Base-by-base conservation (phyloP, 2,113 vertebrate genomes). In the Pterocles burchelli region DNA sequence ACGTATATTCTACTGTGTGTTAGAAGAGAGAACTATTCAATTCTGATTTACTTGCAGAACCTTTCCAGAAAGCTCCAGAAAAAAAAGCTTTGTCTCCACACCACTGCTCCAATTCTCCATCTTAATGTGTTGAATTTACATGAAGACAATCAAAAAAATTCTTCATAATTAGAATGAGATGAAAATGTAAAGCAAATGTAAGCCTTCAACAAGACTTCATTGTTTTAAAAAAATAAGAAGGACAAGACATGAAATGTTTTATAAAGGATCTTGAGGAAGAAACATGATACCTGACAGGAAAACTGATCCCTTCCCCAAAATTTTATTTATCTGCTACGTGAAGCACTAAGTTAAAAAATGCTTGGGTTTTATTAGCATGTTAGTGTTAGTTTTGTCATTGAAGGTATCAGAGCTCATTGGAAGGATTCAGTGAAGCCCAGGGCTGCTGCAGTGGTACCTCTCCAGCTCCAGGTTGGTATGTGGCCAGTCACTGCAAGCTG, bases 241-340 rank as follows among this genome's bases (percentile, higher is more conserved):
- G 20, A 45, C 7, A 55, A 36, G 34, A 36, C 11, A 13, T 54
- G 7, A 70, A 54, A 43, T 1, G 1, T 62, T 67, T 51, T 38
- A 21, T 67, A 70, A 84, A 78, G 38, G 18, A 26, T 2, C 21
- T 43, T 55, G 43, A 63, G 18, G 57, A 57, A 68, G 24, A 65
- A 73, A 78, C 17, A 12, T 11, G 34, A 36, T 38, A 34, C 17
- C 49, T 45, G 11, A 66, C 31, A 52, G 48, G 77, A 70, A 80
- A 45, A 3, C 11, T 18, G 19, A 63, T 41, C 5, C 7, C 1
- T 12, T 79, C 13, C 9, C 5, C 16, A 10, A 0, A 25, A 78
- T 81, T 58, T 43, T 15, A 24, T 46, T 65, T 33, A 57, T 46
- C 22, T 43, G 7, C 43, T 76, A 20, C 2, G 7, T 11, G 11